Percentiles rank a stretch among this genome's conserved stretches.
Conservation (phyloP, 64 coral and sea anemone genomes). For the Pachyseris speciosa region DNA sequence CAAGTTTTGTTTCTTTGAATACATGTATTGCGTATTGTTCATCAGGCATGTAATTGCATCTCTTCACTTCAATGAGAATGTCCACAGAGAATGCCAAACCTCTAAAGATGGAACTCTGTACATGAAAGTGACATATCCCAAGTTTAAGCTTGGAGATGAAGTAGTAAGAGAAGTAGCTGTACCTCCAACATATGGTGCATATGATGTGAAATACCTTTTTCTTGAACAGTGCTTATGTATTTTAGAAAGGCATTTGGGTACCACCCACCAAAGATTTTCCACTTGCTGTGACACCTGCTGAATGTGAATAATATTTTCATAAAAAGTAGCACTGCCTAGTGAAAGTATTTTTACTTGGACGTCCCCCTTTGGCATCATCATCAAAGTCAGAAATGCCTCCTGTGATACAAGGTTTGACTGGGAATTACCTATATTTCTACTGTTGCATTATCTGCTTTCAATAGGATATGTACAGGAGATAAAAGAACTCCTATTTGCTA, state of each 20-base stretch:
- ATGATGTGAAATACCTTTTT: neutral
- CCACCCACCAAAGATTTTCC: neutral
- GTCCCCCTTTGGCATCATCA: neutral
- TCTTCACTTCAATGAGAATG: constrained; percentile 69
- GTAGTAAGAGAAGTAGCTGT: constrained; percentile 54
- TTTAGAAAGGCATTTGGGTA: constrained; percentile 4
- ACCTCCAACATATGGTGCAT: constrained; percentile 70
- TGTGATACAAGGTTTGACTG: neutral
- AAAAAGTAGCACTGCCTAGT: too few species aligned
- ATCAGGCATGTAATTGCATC: constrained; percentile 55
- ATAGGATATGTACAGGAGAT: neutral
- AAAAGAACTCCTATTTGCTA: neutral
- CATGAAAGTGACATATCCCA: constrained; percentile 38
- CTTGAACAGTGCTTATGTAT: neutral
- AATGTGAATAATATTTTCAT: neutral
- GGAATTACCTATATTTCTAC: neutral
- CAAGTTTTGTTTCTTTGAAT: constrained; percentile 19
- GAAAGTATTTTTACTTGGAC: neutral
- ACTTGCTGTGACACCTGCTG: constrained; percentile 1
- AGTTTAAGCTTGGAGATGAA: constrained; percentile 66
- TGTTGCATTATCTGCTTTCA: neutral
- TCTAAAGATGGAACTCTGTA: constrained; percentile 27
- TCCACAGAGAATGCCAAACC: constrained; percentile 21
- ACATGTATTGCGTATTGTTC: constrained; percentile 8
- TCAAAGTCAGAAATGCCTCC: neutral